Evolutionary conservation across 2,113 vertebrate genomes (phyloP).

Genomic region (Cranoglanis bouderius): DNA sequence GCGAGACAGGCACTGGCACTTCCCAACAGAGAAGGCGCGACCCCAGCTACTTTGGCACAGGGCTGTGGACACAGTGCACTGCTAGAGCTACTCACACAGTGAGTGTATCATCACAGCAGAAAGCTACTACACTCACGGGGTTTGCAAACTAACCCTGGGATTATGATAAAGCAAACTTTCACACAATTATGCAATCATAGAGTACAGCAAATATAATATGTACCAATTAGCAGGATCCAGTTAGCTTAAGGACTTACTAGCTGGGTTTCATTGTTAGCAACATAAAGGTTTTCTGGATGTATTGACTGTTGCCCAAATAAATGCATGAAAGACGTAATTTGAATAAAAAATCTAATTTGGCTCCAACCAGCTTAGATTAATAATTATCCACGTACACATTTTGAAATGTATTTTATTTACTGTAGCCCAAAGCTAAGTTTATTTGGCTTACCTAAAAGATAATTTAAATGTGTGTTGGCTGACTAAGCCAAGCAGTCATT

Average conservation of each 20-base stretch:
- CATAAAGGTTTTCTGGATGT: neutral
- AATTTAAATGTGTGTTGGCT: neutral
- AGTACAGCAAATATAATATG: neutral
- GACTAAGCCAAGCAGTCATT: neutral
- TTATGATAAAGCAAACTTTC: constrained; percentile 8
- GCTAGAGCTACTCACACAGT: constrained; percentile 81
- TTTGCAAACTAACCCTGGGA: neutral
- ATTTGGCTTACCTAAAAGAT: neutral
- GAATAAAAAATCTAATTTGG: neutral
- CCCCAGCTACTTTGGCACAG: constrained; percentile 80
- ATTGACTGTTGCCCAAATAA: neutral
- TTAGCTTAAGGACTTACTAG: neutral
- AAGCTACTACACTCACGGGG: neutral
- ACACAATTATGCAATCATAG: neutral
- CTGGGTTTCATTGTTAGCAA: neutral
- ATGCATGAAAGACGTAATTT: neutral
- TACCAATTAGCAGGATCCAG: neutral
- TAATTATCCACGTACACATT: neutral
- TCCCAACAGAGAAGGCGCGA: constrained; percentile 85
- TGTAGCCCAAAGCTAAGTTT: neutral
- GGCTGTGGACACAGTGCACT: constrained; percentile 80
- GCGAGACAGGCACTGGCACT: constrained; percentile 82
- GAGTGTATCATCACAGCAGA: constrained; percentile 55
- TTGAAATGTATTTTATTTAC: neutral
- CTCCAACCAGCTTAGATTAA: neutral